Base-by-base conservation (phyloP, 2,888 invertebrate genomes). In the Zeuzera pyrina region DNA sequence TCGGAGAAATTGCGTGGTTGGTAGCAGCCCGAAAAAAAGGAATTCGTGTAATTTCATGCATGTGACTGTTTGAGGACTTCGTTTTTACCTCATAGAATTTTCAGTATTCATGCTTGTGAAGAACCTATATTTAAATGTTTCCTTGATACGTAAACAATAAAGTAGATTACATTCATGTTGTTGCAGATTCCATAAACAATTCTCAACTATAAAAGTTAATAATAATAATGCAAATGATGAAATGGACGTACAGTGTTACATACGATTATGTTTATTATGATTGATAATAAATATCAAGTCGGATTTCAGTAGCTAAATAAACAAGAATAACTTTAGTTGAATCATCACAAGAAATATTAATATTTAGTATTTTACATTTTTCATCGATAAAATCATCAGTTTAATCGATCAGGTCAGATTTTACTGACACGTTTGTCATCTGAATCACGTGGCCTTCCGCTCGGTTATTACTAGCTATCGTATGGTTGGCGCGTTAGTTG, bases 1-100 rank as follows among this genome's bases (percentile, higher is more conserved):
- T 78, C 70, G 72, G 69, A 67, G 73, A 77, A 77, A 76, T 79
- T 77, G 72, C 72, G 69, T 71, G 64, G 65, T 57, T 67, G 57
- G 59, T 61, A 61, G 57, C 53, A 52, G 50, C 48, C 58, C 51
- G 40, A 53, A 58, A 56, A 67, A 70, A 70, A 71, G 69, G 60
- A 55, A 61, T 65, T 70, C 57, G 53, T 52, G 67, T 65, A 66
- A 67, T 57, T 66, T 64, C 63, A 67, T 72, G 58, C 66, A 65
- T 62, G 59, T 57, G 57, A 57, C 50, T 57, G 50, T 55, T 61
- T 8, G 8, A 19, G 19, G 6, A 19, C 19, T 47, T 39, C 45
- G 41, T 55, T 56, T 55, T 47, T 41, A 42, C 39, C 41, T 43
- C 42, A 35, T 42, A 35, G 31, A 34, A 30, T 35, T 41, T 36